Percentiles rank a stretch among this genome's conserved stretches.
These are phyloP conservation scores for Lottia scabra DNA, from an alignment of 2,888 invertebrate species.

Conservation along the genomic window DNA sequence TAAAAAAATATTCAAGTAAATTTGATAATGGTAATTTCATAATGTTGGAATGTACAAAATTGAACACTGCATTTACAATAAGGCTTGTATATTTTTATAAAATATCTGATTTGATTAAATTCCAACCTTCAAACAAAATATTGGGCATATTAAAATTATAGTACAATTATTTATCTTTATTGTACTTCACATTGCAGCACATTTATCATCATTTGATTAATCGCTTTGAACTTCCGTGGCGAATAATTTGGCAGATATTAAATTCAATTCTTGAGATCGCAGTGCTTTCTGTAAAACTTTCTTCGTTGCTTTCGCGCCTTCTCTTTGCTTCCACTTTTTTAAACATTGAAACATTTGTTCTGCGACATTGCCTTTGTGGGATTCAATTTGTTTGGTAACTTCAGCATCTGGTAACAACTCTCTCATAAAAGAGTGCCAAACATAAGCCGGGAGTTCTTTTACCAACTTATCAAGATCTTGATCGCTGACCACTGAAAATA, in stretches of 20 bases:
- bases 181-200: too few species aligned
- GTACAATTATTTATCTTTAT: too few species aligned
- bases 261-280: background rate
- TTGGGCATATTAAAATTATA: too few species aligned
- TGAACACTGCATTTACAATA: too few species aligned
- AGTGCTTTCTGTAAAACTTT: background rate
- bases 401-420: background rate
- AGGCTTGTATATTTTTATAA: too few species aligned
- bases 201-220: too few species aligned
- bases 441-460: background rate
- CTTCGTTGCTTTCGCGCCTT: background rate
- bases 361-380: background rate
- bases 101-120: too few species aligned
- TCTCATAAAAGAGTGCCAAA: background rate
- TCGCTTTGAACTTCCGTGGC: background rate
- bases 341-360: background rate
- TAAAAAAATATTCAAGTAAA: too few species aligned
- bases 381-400: background rate
- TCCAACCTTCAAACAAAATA: too few species aligned
- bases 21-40: too few species aligned
- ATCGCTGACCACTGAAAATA: background rate
- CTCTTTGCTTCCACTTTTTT: background rate
- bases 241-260: background rate
- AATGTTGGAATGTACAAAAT: too few species aligned
- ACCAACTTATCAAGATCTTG: background rate